Base-by-base conservation (phyloP, 2,888 invertebrate genomes). In the Endomychus coccineus region DNA sequence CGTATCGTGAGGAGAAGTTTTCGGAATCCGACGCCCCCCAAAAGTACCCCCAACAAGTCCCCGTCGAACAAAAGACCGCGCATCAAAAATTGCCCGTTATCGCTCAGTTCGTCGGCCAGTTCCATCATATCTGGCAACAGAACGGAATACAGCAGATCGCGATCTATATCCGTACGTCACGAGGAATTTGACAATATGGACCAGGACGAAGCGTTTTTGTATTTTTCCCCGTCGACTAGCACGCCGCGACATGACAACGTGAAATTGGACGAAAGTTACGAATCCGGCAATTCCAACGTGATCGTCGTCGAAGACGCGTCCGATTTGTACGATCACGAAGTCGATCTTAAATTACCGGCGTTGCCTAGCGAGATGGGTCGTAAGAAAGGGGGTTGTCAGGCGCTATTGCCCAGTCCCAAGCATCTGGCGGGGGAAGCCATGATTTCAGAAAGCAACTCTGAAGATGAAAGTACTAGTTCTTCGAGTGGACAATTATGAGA, bases 1-100 rank as follows among this genome's bases (percentile, higher is more conserved):
- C 75, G 83, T 50, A 71, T 83, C 56, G 77, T 83, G 4, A 69
- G 81, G 19, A 71, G 80, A 27, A 82, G 81, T 13, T 77, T 82
- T 65, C 73, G 82, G 37, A 64, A 66, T 38, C 51, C 63, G 1
- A 61, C 64, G 2, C 65, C 64, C 46, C 64, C 55, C 24, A 62
- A 58, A 14, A 56, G 56, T 5, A 51, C 54, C 4, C 58, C 58
- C 4, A 50, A 51, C 3, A 63, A 61, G 45, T 62, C 64, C 9
- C 60, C 66, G 9, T 56, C 61, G 7, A 58, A 59, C 21, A 70
- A 71, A 30, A 59, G 72, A 11, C 68, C 70, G 38, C 56, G 66
- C 24, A 62, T 61, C 37, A 54, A 53, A 6, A 58, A 62, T 35
- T 64, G 61, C 39, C 57, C 62, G 3, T 47, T 66, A 15, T 62